A percentile compares a stretch with the other conserved stretches of the same genome.
Evolutionary conservation across 2,888 invertebrate genomes (phyloP).

Genomic region (Drosophila nr. medialis): DNA sequence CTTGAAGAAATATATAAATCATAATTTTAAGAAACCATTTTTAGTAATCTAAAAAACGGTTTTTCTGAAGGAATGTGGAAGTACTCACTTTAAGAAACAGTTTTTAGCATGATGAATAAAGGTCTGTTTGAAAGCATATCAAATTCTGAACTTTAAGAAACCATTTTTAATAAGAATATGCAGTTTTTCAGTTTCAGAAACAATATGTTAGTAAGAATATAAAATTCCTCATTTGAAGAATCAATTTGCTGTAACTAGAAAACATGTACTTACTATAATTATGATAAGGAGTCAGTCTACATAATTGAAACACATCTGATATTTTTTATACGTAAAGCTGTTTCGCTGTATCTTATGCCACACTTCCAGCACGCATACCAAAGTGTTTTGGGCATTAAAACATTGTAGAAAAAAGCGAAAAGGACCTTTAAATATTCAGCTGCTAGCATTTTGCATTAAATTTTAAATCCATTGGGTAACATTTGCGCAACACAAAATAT

Average conservation of each 20-base stretch:
- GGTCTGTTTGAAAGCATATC: background rate
- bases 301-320: background rate
- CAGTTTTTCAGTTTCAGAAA: too few relatives aligned
- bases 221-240: background rate
- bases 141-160: too few relatives aligned
- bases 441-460: background rate
- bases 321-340: background rate
- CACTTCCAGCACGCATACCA: background rate
- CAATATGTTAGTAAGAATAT: too few relatives aligned
- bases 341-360: background rate
- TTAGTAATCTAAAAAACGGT: too few relatives aligned
- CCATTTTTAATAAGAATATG: too few relatives aligned
- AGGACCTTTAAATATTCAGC: background rate
- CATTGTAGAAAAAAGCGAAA: background rate
- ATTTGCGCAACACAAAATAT: background rate
- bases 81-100: too few relatives aligned
- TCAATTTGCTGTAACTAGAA: background rate
- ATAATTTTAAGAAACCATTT: background rate
- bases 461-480: constrained; percentile 4
- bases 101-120: background rate
- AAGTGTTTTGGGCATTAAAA: background rate
- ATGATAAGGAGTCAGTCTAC: background rate
- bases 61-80: too few relatives aligned
- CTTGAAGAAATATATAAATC: too few relatives aligned
- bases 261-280: background rate